A percentile compares a stretch with the other conserved stretches of the same genome.
These are phyloP conservation scores for Brachionus rubens DNA, from an alignment of 1,140 invertebrate genomes.

Conservation along the genomic window DNA sequence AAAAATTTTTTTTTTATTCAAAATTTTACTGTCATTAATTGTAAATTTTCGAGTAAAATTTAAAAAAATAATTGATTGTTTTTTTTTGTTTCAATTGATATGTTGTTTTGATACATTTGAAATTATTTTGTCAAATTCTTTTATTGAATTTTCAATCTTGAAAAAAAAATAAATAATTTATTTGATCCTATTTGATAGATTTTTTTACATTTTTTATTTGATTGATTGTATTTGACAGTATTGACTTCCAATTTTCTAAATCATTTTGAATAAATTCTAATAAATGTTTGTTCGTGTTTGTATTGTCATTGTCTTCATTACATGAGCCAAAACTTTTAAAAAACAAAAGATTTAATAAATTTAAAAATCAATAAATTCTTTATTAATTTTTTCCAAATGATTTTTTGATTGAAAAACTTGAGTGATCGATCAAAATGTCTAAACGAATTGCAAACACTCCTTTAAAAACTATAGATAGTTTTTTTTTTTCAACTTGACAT, in stretches of 20 bases:
- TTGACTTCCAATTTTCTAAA: slow-evolving; percentile 31
- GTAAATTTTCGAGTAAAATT: not conserved
- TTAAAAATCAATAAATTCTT: no score
- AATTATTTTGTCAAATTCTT: slow-evolving; percentile 17
- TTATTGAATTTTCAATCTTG: slow-evolving; percentile 24
- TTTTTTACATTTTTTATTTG: slow-evolving; percentile 12
- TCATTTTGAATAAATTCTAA: slow-evolving; percentile 26
- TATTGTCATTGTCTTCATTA: not conserved
- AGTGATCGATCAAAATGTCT: no score
- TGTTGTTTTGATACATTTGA: not conserved
- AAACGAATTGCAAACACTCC: no score
- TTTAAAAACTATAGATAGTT: no score
- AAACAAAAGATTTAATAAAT: no score
- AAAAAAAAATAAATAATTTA: not conserved
- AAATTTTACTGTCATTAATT: no score
- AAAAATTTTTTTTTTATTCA: no score
- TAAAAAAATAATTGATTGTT: not conserved
- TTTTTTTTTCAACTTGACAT: no score
- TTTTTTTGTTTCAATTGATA: no score
- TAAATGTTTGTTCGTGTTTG: not conserved
- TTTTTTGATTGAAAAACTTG: no score
- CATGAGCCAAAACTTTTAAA: not conserved
- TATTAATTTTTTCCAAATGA: no score
- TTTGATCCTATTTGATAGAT: not conserved
- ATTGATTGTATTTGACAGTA: slow-evolving; percentile 33